Conservation (phyloP, 2,888 invertebrate genomes). For the Sylvicola fuscatus region DNA sequence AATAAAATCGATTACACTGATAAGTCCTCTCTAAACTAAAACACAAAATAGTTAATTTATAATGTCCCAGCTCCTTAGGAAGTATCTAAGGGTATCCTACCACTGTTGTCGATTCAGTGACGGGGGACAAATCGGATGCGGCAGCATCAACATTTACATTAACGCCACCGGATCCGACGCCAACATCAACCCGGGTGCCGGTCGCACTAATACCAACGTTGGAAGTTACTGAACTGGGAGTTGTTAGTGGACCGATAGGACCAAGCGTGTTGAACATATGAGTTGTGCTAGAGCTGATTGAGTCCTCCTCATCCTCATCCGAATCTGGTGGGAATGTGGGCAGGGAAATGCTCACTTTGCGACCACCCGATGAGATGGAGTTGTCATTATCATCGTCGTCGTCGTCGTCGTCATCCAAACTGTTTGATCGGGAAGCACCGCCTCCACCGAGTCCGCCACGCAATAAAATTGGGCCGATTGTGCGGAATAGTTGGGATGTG, state of each 20-base stretch:
- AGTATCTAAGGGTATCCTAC: no score
- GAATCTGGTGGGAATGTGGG: conserved; percentile 43
- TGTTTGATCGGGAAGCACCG: conserved; percentile 21
- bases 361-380: conserved; percentile 17
- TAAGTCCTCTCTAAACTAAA: no score
- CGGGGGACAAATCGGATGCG: not conserved
- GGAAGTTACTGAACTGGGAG: no score
- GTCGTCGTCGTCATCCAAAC: conserved; percentile 28
- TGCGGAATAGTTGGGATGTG: conserved; percentile 47
- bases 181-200: not conserved
- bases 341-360: conserved; percentile 38
- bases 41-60: no score
- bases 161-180: not conserved
- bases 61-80: no score
- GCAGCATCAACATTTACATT: not conserved
- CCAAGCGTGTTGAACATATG: no score
- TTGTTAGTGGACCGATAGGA: no score
- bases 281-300: not conserved
- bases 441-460: conserved; percentile 33
- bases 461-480: conserved; percentile 53
- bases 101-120: no score
- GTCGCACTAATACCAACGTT: no score
- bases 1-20: no score
- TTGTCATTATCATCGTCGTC: conserved; percentile 30
- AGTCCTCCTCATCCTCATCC: not conserved